Base-by-base conservation (phyloP, 2,797 vertebrate genomes). In the Selene dorsalis region DNA sequence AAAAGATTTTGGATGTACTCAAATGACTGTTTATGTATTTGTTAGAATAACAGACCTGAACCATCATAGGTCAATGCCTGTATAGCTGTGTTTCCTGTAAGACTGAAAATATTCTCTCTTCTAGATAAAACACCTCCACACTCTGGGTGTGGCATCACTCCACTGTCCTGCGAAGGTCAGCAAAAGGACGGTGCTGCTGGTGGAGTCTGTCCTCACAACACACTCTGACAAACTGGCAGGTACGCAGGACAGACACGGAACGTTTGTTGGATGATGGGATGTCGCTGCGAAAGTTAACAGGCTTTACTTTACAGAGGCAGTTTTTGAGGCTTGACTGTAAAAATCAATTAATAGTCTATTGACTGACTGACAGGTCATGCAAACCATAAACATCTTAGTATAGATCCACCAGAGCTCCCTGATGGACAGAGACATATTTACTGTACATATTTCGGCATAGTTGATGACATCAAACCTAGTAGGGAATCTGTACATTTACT, bases 71-170 rank as follows among this genome's bases (percentile, higher is more conserved):
- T 55, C 0, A 0, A 9, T 26, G 0, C 26, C 6, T 59, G 16
- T 50, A 18, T 4, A 24, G 14, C 6, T 55, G 26, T 39, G 6
- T 6, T 17, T 45, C 0, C 41, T 9, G 18, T 17, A 2, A 20
- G 58, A 14, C 2, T 63, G 1, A 47, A 48, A 2, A 32, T 50
- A 1, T 43, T 28, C 10, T 58, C 26, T 66, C 43, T 62, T 87
- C 24, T 84, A 99, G 98, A 94, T 98, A 32, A 98, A 95, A 70
- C 93, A 98, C 80, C 94, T 99, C 63, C 97, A 97, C 90, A 96
- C 96, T 45, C 86, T 99, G 86, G 98, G 98, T 0, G 96, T 96
- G 16, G 88, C 94, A 0, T 97, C 97, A 0, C 96, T 98, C 45
- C 93, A 96, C 55, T 98, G 97, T 87, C 97, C 98, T 12, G 86